Percentiles rank a stretch among this genome's conserved stretches.
Conservation (phyloP, 2,113 vertebrate genomes). For the Elephantulus edwardii region DNA sequence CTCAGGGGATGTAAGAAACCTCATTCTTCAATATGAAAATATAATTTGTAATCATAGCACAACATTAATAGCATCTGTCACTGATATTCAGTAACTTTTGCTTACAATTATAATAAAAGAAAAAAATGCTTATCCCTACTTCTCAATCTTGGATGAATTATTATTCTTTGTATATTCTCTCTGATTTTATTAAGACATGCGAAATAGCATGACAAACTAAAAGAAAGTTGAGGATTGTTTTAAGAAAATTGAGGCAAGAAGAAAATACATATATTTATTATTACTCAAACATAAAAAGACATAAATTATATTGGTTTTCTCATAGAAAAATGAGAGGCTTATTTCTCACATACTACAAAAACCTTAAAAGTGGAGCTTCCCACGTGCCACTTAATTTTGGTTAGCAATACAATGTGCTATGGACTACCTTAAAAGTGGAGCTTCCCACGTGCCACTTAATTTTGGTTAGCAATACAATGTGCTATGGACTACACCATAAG, state of each 20-base stretch:
- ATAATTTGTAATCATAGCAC: conserved; percentile 50
- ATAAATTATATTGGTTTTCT: not conserved
- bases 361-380: not conserved
- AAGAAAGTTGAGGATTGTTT: not conserved
- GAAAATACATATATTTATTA: too few relatives aligned
- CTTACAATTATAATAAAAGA: conserved; percentile 33
- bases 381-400: not conserved
- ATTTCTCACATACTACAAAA: not conserved
- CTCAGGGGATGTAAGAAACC: not conserved
- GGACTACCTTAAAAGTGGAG: not conserved
- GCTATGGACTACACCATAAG: too few relatives aligned
- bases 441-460: not conserved
- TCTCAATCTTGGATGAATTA: not conserved
- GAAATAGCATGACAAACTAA: not conserved
- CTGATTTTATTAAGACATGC: not conserved
- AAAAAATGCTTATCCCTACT: not conserved
- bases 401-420: too few relatives aligned
- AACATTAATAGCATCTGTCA: conserved; percentile 23
- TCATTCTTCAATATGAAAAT: conserved; percentile 27
- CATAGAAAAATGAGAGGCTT: not conserved
- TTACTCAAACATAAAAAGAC: not conserved
- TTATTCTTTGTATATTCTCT: not conserved
- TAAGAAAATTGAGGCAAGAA: not conserved
- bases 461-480: too few relatives aligned
- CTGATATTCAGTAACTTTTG: not conserved